phyloP scores from a whole-genome alignment of 2,113 vertebrate species.

The Butorides virescens region DNA sequence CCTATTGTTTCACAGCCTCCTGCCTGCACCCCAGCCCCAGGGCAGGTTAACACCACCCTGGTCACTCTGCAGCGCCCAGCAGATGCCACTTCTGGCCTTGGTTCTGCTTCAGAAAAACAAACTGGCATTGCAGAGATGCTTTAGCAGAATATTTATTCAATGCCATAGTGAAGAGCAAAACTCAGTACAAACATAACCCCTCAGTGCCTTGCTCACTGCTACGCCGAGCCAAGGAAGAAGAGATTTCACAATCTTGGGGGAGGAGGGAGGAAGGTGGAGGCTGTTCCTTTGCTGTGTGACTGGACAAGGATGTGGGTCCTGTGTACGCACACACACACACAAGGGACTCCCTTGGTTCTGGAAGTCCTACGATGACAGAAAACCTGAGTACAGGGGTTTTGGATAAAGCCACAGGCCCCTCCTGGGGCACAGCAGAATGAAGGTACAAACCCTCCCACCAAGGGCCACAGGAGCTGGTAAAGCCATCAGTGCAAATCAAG shows the following conservation, averaged over 20 bases:
- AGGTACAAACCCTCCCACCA: background rate
- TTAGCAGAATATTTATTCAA: constrained; percentile 51
- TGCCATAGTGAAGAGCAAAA: constrained; percentile 37
- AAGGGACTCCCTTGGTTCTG: background rate
- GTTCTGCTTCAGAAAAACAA: background rate
- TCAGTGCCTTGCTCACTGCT: background rate
- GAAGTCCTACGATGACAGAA: background rate
- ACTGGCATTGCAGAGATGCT: background rate
- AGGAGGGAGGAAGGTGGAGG: background rate
- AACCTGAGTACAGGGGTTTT: background rate
- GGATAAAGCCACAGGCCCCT: background rate
- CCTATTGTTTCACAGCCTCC: background rate
- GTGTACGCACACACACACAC: background rate
- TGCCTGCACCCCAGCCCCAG: background rate
- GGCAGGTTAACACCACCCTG: background rate
- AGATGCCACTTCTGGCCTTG: background rate
- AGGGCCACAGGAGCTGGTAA: background rate
- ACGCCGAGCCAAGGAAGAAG: background rate
- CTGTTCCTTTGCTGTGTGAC: background rate
- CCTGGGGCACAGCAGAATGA: background rate
- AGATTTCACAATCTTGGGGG: background rate
- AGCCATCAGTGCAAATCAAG: background rate
- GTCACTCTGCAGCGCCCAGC: background rate
- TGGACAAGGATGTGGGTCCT: background rate
- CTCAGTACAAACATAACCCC: constrained; percentile 13